phyloP scores from a whole-genome alignment of 2,888 invertebrate genomes.

The Lepidocyrtinus sp. region DNA sequence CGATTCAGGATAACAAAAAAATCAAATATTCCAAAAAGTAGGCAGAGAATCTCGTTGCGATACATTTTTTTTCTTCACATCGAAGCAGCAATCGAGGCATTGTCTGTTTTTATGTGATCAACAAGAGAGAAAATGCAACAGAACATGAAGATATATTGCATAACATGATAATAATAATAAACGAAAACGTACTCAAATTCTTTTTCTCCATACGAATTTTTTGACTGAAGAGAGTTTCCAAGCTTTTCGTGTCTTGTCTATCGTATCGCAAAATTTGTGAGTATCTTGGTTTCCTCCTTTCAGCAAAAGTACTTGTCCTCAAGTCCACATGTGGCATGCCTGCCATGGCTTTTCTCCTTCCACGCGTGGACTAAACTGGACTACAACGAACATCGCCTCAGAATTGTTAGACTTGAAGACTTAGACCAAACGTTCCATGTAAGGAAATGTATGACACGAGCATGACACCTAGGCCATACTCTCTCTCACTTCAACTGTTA shows the following conservation, averaged over 20 bases:
- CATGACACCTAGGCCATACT: too few species aligned
- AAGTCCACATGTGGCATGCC: background rate
- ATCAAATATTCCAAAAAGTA: constrained; percentile 22
- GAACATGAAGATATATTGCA: background rate
- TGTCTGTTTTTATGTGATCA: background rate
- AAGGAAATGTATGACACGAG: background rate
- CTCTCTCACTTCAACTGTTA: too few species aligned
- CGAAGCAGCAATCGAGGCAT: background rate
- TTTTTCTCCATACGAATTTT: too few species aligned
- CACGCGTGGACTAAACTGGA: background rate
- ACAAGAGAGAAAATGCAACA: background rate
- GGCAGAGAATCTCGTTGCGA: too few species aligned
- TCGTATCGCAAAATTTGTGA: too few species aligned
- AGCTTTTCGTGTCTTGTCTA: too few species aligned
- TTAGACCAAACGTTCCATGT: background rate
- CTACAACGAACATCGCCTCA: too few species aligned
- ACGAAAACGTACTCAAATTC: background rate
- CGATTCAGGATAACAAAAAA: background rate
- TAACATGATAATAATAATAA: background rate
- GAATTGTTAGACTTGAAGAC: too few species aligned
- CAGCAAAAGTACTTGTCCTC: background rate
- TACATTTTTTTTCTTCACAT: too few species aligned
- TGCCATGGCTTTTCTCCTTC: background rate
- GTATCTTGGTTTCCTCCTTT: too few species aligned
- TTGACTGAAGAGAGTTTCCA: too few species aligned